A percentile compares a stretch with the other conserved stretches of the same genome.
Evolutionary conservation across 2,888 invertebrate genomes (phyloP).

Genomic region (Dryadula phaetusa): DNA sequence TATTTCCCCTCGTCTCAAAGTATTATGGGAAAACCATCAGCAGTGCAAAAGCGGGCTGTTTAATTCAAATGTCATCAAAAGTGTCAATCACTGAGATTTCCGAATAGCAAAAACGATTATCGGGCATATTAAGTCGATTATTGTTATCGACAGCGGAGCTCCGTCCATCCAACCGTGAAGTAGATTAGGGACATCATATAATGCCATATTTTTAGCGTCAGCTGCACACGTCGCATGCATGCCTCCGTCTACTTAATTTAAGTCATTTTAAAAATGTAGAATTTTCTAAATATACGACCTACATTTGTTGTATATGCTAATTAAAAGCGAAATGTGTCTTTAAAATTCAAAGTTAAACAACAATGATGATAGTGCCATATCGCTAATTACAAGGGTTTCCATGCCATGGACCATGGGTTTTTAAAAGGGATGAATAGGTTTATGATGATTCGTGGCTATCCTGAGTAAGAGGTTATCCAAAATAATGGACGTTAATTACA

Average conservation of each 20-base stretch:
- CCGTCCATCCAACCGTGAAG: constrained; percentile 75
- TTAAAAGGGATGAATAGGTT: constrained; percentile 72
- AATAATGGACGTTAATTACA: constrained; percentile 51
- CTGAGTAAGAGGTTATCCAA: constrained; percentile 59
- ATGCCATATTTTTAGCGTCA: constrained; percentile 80
- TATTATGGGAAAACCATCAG: constrained; percentile 58
- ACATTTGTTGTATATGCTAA: constrained; percentile 4
- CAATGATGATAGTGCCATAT: constrained; percentile 52
- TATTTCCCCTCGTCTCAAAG: constrained; percentile 41
- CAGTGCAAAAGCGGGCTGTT: constrained; percentile 63
- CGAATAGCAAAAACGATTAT: constrained; percentile 83
- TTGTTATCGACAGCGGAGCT: constrained; percentile 79
- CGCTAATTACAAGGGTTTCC: constrained; percentile 72
- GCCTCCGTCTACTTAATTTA: constrained; percentile 58
- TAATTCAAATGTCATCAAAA: constrained; percentile 74
- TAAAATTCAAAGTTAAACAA: constrained; percentile 12
- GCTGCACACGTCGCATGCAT: constrained; percentile 77
- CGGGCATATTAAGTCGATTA: constrained; percentile 82
- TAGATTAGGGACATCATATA: constrained; percentile 83
- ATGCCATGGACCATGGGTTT: constrained; percentile 61
- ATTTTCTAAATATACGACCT: neutral
- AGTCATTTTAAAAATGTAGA: constrained; percentile 59
- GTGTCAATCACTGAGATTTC: constrained; percentile 83
- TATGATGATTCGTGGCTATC: constrained; percentile 69
- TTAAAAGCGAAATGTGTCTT: neutral